These are phyloP conservation scores for Drosophila elegans DNA, from an alignment of 1,140 invertebrate genomes.

Conservation along the genomic window DNA sequence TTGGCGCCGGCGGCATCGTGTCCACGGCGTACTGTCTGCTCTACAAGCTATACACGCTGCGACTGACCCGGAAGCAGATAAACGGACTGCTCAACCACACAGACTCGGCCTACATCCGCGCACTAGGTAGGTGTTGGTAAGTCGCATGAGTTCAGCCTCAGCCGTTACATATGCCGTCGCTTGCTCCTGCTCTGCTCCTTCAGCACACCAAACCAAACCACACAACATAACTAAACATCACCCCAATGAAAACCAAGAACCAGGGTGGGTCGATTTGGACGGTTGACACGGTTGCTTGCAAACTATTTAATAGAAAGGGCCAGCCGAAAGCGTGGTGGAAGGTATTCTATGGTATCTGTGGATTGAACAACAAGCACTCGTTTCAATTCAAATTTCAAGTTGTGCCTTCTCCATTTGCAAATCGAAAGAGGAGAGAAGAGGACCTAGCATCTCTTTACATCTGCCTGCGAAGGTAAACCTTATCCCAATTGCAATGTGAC, in stretches of 20 bases:
- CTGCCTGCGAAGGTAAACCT: slow-evolving; percentile 8
- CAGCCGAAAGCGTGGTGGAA: slow-evolving; percentile 6
- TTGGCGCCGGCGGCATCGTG: slow-evolving; percentile 99
- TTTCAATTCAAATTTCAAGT: slow-evolving; percentile 10
- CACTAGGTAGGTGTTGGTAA: slow-evolving; percentile 98
- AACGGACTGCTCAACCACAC: slow-evolving; percentile 97
- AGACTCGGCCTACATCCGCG: slow-evolving; percentile 99
- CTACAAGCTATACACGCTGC: slow-evolving; percentile 98
- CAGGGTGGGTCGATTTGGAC: slow-evolving; percentile 25
- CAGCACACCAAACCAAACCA: slow-evolving; percentile 16
- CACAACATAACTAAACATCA: neutral
- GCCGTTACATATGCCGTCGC: slow-evolving; percentile 66
- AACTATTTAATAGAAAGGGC: neutral
- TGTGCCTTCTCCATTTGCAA: slow-evolving; percentile 1
- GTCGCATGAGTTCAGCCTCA: slow-evolving; percentile 88
- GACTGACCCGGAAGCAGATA: slow-evolving; percentile 98
- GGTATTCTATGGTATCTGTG: neutral
- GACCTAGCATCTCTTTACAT: slow-evolving; percentile 8
- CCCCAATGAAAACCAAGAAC: slow-evolving; percentile 4
- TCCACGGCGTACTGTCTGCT: slow-evolving; percentile 95
- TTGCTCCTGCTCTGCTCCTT: slow-evolving; percentile 75
- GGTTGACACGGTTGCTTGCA: neutral
- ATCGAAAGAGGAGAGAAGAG: neutral
- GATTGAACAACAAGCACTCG: slow-evolving; percentile 10
- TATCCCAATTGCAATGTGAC: neutral